Percentiles rank a stretch among this genome's conserved stretches.
These are phyloP conservation scores for Mastomys coucha DNA, from an alignment of 2,113 vertebrate species.

Conservation along the genomic window DNA sequence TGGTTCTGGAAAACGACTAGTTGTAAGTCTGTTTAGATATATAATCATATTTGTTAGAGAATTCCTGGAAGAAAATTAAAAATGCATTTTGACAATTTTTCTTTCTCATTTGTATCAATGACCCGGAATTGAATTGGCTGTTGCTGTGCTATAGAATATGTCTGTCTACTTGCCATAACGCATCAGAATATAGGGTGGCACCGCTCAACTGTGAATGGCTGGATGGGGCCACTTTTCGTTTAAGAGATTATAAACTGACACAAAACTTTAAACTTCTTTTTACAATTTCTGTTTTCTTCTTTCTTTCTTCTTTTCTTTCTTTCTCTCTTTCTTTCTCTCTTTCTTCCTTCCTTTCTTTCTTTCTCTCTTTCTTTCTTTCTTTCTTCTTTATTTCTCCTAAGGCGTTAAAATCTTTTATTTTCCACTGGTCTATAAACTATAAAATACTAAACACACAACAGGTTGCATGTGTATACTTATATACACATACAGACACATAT, in stretches of 20 bases:
- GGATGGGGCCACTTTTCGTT: not conserved
- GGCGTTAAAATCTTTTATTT: not conserved
- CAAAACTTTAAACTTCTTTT: not conserved
- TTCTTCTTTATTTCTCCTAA: not conserved
- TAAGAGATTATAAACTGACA: not conserved
- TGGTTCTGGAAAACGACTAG: slow-evolving; percentile 93
- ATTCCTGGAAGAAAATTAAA: slow-evolving; percentile 33
- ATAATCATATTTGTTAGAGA: slow-evolving; percentile 11
- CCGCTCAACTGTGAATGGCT: not conserved
- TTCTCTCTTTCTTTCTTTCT: rapidly evolving
- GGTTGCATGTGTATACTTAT: not conserved
- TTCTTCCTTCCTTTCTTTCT: not conserved
- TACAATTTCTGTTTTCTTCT: not conserved
- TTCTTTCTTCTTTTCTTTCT: rapidly evolving
- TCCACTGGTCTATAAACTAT: not conserved
- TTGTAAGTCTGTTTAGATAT: slow-evolving; percentile 81
- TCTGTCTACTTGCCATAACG: not conserved
- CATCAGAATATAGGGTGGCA: too few relatives aligned
- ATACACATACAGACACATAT: not conserved
- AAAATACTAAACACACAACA: not conserved
- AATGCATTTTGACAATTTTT: not conserved
- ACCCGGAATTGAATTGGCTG: not conserved
- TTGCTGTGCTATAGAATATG: not conserved
- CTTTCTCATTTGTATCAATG: not conserved
- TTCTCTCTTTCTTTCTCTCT: rapidly evolving